These are phyloP conservation scores for Megalops atlanticus DNA, from an alignment of 2,113 vertebrate genomes.

Conservation along the genomic window DNA sequence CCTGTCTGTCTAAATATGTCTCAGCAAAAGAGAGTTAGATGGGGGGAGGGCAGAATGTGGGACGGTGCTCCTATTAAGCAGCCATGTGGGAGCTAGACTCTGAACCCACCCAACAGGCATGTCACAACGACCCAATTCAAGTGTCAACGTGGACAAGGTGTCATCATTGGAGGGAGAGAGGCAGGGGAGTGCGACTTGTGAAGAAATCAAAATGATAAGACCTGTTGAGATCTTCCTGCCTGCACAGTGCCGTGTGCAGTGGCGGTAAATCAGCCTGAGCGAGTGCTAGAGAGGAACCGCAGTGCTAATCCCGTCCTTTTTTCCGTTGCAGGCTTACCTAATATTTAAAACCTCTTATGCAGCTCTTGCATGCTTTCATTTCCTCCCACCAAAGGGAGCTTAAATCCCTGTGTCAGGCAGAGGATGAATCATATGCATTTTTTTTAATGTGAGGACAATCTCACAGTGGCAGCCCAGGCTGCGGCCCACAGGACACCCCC, in stretches of 20 bases:
- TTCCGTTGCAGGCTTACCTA: neutral
- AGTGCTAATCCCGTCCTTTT: neutral
- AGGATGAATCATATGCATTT: neutral
- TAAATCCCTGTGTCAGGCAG: no score
- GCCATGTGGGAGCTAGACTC: neutral
- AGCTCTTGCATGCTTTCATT: neutral
- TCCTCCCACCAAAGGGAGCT: neutral
- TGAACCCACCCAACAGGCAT: neutral
- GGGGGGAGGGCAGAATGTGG: no score
- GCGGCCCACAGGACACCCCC: neutral
- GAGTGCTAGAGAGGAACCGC: neutral
- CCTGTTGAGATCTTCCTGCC: neutral
- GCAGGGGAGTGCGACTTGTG: neutral
- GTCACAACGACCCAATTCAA: no score
- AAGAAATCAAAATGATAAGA: neutral
- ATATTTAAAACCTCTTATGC: neutral
- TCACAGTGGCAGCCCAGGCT: neutral
- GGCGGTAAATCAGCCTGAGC: neutral
- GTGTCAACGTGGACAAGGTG: no score
- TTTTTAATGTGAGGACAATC: neutral
- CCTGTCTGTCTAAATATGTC: neutral
- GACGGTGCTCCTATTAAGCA: neutral
- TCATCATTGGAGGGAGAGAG: neutral
- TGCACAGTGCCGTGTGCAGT: neutral
- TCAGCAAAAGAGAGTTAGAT: neutral